A percentile compares a stretch with the other conserved stretches of the same genome.
These are phyloP conservation scores for Antheraea pernyi DNA, from an alignment of 1,140 invertebrate species.

Conservation along the genomic window DNA sequence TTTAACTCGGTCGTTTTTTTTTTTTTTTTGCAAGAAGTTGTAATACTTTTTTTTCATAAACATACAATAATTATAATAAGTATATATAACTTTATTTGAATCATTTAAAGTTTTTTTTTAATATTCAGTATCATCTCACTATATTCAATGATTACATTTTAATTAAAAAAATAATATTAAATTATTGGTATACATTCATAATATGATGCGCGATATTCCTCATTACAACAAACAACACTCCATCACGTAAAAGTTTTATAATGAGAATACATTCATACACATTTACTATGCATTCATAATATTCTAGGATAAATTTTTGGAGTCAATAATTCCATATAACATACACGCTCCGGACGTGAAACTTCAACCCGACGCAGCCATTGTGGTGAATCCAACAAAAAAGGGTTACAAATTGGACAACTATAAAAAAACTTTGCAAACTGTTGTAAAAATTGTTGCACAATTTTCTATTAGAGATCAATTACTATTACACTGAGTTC, in stretches of 20 bases:
- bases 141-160: conserved; percentile 31
- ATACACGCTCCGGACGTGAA: conserved; percentile 51
- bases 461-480: conserved; percentile 30
- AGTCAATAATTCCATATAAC: conserved; percentile 58
- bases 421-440: conserved; percentile 15
- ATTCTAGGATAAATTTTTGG: conserved; percentile 70
- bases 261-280: conserved; percentile 56
- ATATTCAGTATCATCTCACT: conserved; percentile 2
- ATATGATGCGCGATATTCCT: conserved; percentile 40
- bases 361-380: conserved; percentile 49
- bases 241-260: conserved; percentile 60
- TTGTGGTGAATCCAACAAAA: conserved; percentile 8
- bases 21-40: conserved; percentile 4
- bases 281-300: conserved; percentile 67
- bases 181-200: conserved; percentile 49
- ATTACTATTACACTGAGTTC: conserved; percentile 11
- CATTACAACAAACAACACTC: conserved; percentile 45
- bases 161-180: conserved; percentile 55
- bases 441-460: background rate
- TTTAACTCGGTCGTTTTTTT: conserved; percentile 2
- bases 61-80: background rate
- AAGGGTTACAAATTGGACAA: conserved; percentile 4
- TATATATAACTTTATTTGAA: conserved; percentile 4
- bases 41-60: conserved; percentile 13
- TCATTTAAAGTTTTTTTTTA: conserved; percentile 1